phyloP scores from a whole-genome alignment of 2,113 vertebrate species.

The Malurus melanocephalus region DNA sequence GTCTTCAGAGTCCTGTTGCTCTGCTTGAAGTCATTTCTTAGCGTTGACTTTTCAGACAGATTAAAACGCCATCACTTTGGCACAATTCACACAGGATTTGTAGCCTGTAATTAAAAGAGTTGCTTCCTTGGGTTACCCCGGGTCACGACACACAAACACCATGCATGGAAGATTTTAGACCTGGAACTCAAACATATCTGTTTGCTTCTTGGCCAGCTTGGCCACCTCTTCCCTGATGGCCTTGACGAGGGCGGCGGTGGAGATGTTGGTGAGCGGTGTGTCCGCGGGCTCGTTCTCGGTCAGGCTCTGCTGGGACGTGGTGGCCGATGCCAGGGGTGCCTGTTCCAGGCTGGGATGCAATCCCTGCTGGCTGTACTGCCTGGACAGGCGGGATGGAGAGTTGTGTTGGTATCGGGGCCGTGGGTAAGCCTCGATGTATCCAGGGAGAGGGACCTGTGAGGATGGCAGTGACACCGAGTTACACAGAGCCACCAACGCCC shows the following conservation, averaged over 20 bases:
- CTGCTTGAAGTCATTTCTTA: not conserved
- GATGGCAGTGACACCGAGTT: not conserved
- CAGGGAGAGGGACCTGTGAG: slow-evolving; percentile 88
- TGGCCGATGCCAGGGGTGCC: slow-evolving; percentile 67
- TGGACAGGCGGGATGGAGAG: slow-evolving; percentile 82
- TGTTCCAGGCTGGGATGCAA: slow-evolving; percentile 79
- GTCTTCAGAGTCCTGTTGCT: not conserved
- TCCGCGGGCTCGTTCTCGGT: slow-evolving; percentile 81
- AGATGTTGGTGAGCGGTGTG: slow-evolving; percentile 87
- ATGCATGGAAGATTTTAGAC: slow-evolving; percentile 54
- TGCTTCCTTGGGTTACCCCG: not conserved
- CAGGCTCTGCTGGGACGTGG: slow-evolving; percentile 86
- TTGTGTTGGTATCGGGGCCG: slow-evolving; percentile 87
- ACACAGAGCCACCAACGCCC: not conserved
- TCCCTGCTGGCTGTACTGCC: slow-evolving; percentile 84
- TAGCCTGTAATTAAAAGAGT: not conserved
- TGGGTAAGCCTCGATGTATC: slow-evolving; percentile 94
- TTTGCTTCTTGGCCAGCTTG: slow-evolving; percentile 96
- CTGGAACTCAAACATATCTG: slow-evolving; percentile 96
- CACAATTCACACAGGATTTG: not conserved
- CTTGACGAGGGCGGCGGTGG: slow-evolving; percentile 92
- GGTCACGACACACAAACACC: not conserved
- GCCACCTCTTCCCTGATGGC: slow-evolving; percentile 96
- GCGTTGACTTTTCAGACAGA: slow-evolving; percentile 6
- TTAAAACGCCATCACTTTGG: not conserved